phyloP scores from a whole-genome alignment of 2,888 invertebrate genomes.

The Notodonta dromedarius region DNA sequence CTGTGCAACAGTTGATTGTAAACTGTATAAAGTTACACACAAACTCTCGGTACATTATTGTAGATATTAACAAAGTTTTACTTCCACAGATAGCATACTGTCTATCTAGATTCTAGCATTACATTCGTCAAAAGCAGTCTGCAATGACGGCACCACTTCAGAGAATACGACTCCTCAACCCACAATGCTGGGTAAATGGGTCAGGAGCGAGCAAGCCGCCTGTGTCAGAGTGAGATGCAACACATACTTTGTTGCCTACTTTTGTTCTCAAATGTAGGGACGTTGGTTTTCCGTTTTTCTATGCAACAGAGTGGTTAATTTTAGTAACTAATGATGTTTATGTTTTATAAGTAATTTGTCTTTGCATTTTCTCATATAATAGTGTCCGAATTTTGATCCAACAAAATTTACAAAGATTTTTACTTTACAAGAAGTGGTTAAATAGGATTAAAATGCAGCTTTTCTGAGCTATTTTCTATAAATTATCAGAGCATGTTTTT shows the following conservation, averaged over 20 bases:
- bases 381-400: too few species aligned
- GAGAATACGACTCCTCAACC: slow-evolving; percentile 47
- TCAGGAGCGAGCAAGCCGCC: slow-evolving; percentile 36
- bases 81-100: not conserved
- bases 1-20: too few species aligned
- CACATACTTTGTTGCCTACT: not conserved
- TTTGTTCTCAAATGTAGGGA: slow-evolving; percentile 2
- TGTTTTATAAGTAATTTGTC: not conserved
- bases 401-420: too few species aligned
- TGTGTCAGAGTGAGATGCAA: not conserved
- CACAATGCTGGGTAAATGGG: slow-evolving; percentile 46
- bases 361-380: too few species aligned
- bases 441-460: too few species aligned
- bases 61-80: not conserved
- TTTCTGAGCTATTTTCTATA: too few species aligned
- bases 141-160: slow-evolving; percentile 44
- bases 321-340: not conserved
- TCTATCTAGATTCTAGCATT: not conserved
- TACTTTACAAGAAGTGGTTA: too few species aligned
- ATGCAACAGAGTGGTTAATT: not conserved
- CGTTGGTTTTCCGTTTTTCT: not conserved
- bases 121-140: slow-evolving; percentile 18
- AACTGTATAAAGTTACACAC: too few species aligned
- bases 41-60: too few species aligned
- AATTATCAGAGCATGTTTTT: too few species aligned